A percentile compares a stretch with the other conserved stretches of the same genome.
Evolutionary conservation across 2,113 vertebrate genomes (phyloP).

Genomic region (Condylura cristata): DNA sequence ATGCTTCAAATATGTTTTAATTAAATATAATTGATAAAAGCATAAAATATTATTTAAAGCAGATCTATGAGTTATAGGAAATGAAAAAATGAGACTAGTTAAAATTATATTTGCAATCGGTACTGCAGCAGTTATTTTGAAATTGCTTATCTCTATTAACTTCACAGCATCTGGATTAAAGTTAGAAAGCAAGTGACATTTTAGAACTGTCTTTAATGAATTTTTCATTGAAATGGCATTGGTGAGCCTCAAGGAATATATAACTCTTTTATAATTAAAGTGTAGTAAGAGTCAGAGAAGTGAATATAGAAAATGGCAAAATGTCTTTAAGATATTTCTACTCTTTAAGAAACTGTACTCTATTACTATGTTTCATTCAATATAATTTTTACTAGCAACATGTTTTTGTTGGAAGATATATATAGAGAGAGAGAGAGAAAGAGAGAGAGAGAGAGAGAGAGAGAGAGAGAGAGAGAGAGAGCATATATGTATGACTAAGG

Average conservation of each 20-base stretch:
- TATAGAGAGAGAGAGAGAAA: no score
- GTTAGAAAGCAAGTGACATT: conserved; percentile 57
- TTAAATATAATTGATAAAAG: neutral
- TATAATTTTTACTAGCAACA: neutral
- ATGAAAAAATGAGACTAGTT: neutral
- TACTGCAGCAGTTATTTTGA: neutral
- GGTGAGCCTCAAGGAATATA: conserved; percentile 62
- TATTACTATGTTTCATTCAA: conserved; percentile 48
- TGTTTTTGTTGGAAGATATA: conserved; percentile 25
- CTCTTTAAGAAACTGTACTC: conserved; percentile 61
- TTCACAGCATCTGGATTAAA: neutral
- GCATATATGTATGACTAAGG: neutral
- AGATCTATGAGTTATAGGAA: neutral
- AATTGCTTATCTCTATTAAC: conserved; percentile 27
- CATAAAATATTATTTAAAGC: neutral
- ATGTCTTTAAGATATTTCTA: conserved; percentile 62
- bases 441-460: no score
- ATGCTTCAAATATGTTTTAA: conserved; percentile 4
- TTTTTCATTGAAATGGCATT: conserved; percentile 69
- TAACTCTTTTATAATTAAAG: conserved; percentile 75
- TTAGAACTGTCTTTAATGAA: conserved; percentile 73
- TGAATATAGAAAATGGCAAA: conserved; percentile 66
- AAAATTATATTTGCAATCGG: conserved; percentile 44
- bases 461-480: no score
- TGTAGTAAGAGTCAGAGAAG: conserved; percentile 66